These are phyloP conservation scores for Prochilodus magdalenae DNA, from an alignment of 2,113 vertebrate genomes.

Conservation along the genomic window DNA sequence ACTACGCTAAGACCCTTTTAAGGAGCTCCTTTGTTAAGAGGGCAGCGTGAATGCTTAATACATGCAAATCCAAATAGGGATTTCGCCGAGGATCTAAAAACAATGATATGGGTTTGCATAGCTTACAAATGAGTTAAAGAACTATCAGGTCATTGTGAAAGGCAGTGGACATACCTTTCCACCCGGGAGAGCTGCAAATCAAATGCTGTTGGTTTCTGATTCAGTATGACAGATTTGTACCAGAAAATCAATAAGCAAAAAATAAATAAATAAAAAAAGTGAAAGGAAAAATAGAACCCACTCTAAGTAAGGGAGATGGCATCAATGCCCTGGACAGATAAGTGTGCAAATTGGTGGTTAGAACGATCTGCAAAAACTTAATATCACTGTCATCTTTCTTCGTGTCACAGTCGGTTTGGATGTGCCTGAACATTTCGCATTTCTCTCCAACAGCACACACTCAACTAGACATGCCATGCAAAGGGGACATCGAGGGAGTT, in stretches of 20 bases:
- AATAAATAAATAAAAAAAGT: not conserved
- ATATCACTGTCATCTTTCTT: not conserved
- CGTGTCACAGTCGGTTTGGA: not conserved
- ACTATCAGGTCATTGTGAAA: not conserved
- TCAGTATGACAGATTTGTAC: not conserved
- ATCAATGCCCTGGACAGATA: not conserved
- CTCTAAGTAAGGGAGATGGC: not conserved
- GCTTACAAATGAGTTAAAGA: not conserved
- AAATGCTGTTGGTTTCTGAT: constrained; percentile 13
- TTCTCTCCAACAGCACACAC: not conserved
- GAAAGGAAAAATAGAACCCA: too few relatives aligned
- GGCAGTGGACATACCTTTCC: not conserved
- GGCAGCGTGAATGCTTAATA: not conserved
- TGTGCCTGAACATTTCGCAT: not conserved
- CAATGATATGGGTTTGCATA: not conserved
- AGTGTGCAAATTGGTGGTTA: not conserved
- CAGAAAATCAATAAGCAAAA: constrained; percentile 10
- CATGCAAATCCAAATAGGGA: not conserved
- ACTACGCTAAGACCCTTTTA: constrained; percentile 15
- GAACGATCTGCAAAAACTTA: not conserved
- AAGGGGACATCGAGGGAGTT: not conserved
- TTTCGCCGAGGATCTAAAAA: not conserved
- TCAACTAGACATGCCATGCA: constrained; percentile 17
- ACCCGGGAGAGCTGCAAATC: not conserved
- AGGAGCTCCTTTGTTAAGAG: not conserved